These are phyloP conservation scores for Natrix natrix DNA, from an alignment of 2,797 vertebrate genomes.

Conservation along the genomic window DNA sequence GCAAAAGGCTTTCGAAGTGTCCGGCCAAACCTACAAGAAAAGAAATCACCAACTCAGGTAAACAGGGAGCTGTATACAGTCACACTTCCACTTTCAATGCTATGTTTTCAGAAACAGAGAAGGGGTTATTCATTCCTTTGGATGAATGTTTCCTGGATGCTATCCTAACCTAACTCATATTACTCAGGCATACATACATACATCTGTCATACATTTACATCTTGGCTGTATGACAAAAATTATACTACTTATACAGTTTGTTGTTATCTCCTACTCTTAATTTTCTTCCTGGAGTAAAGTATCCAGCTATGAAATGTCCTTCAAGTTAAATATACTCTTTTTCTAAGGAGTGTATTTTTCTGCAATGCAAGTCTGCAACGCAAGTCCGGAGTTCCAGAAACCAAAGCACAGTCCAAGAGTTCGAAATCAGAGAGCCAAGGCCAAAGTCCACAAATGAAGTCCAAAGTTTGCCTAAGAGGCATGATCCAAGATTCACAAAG, in stretches of 20 bases:
- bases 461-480: not conserved
- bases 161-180: not conserved
- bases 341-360: too few species aligned
- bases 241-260: not conserved
- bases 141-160: not conserved
- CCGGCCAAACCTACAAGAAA: conserved; percentile 92
- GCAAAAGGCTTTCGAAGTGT: conserved; percentile 97
- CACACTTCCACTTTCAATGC: not conserved
- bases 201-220: not conserved
- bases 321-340: conserved; percentile 21
- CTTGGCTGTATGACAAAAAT: not conserved
- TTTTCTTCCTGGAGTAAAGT: conserved; percentile 35
- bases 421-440: not conserved
- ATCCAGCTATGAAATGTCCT: conserved; percentile 17
- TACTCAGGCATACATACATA: not conserved
- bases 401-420: not conserved
- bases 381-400: not conserved
- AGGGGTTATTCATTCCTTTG: not conserved
- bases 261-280: conserved; percentile 36
- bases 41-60: conserved; percentile 91
- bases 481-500: not conserved
- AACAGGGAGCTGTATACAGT: conserved; percentile 25
- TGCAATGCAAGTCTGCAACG: not conserved
- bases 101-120: not conserved
- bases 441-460: not conserved